Evolutionary conservation across 2,888 invertebrate genomes (phyloP).

Genomic region (Allygus modestus): DNA sequence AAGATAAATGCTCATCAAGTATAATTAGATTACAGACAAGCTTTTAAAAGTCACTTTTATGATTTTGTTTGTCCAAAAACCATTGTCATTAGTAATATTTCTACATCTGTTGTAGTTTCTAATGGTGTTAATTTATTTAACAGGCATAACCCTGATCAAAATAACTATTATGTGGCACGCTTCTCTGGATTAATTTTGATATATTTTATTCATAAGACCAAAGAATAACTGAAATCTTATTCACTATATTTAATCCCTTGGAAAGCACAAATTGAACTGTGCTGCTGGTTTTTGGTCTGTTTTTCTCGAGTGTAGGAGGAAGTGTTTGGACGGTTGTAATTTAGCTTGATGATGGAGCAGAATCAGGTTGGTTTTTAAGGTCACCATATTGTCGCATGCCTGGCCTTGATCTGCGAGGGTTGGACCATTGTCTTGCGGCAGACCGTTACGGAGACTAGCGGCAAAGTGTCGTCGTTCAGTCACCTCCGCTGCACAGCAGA

Average conservation of each 20-base stretch:
- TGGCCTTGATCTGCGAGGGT: conserved; percentile 52
- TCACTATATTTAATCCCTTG: neutral
- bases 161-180: too few relatives aligned
- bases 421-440: conserved; percentile 60
- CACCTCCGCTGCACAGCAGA: conserved; percentile 48
- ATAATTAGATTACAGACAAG: too few relatives aligned
- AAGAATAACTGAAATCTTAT: neutral
- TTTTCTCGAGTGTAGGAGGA: conserved; percentile 40
- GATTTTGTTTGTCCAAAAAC: too few relatives aligned
- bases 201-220: too few relatives aligned
- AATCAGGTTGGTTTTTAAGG: conserved; percentile 52
- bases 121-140: too few relatives aligned
- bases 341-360: conserved; percentile 44
- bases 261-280: neutral
- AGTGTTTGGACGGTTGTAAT: conserved; percentile 24
- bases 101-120: too few relatives aligned
- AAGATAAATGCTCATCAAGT: too few relatives aligned
- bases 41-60: too few relatives aligned
- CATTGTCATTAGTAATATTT: too few relatives aligned
- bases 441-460: conserved; percentile 52
- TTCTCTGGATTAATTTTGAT: too few relatives aligned
- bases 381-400: conserved; percentile 50
- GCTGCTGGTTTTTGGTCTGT: neutral
- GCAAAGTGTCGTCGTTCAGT: conserved; percentile 56
- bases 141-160: too few relatives aligned